These are phyloP conservation scores for Agriopis leucophaearia DNA, from an alignment of 2,888 invertebrate genomes.

Conservation along the genomic window DNA sequence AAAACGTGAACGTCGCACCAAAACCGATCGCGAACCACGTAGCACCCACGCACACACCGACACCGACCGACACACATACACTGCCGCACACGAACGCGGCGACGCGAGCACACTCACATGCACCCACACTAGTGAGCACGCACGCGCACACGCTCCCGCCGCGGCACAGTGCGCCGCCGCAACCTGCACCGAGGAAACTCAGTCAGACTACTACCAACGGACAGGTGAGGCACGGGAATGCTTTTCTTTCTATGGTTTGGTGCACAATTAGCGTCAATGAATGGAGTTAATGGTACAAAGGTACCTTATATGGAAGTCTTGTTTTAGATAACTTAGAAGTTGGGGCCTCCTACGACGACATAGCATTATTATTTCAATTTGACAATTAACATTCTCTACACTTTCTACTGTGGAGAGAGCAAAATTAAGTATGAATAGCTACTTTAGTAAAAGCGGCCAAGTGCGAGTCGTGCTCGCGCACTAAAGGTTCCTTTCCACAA, in stretches of 20 bases:
- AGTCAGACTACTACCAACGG: constrained; percentile 72
- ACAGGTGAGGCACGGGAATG: constrained; percentile 65
- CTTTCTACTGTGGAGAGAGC: too few species aligned
- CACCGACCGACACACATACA: constrained; percentile 45
- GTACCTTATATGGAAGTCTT: background rate
- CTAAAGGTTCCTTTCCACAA: too few species aligned
- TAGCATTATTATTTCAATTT: too few species aligned
- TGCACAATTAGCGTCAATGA: background rate
- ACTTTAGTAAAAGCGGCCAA: too few species aligned
- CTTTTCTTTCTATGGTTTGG: background rate
- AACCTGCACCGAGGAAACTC: constrained; percentile 81
- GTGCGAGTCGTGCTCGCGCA: too few species aligned
- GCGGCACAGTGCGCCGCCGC: constrained; percentile 63
- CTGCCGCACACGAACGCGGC: constrained; percentile 7
- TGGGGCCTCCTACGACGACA: too few species aligned
- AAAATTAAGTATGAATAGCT: too few species aligned
- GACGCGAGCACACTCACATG: constrained; percentile 24
- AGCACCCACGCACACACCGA: constrained; percentile 48
- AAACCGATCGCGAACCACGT: constrained; percentile 66
- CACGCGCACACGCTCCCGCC: constrained; percentile 41
- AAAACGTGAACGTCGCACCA: constrained; percentile 68
- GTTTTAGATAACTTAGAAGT: too few species aligned
- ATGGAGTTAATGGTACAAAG: background rate
- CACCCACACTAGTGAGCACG: constrained; percentile 42
- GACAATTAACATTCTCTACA: too few species aligned